Conservation (phyloP, 2,113 vertebrate genomes). For the Hipposideros armiger region DNA sequence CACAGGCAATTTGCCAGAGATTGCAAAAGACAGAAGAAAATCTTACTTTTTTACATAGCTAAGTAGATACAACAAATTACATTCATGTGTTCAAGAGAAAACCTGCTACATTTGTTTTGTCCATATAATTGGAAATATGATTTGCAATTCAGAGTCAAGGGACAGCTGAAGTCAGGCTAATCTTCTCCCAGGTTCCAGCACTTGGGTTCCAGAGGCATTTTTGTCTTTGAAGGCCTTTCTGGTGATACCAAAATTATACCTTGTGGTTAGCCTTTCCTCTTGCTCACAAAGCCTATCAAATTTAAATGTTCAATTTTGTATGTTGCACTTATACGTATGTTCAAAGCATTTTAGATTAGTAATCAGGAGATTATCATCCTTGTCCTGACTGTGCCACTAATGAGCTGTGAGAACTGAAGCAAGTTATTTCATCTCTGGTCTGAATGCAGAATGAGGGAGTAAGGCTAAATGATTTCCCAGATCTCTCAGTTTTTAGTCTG, state of each 20-base stretch:
- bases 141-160: neutral
- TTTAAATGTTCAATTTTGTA: neutral
- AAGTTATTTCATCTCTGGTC: neutral
- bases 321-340: neutral
- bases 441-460: slow-evolving; percentile 14
- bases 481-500: neutral
- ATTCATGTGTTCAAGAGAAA: neutral
- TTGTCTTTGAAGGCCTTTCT: neutral
- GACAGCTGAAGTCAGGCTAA: neutral
- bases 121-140: neutral
- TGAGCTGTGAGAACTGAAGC: neutral
- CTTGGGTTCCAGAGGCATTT: neutral
- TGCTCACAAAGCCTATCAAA: neutral
- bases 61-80: neutral
- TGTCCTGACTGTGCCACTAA: neutral
- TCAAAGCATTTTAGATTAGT: slow-evolving; percentile 35
- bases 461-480: neutral
- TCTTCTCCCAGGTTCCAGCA: neutral
- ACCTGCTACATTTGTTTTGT: neutral
- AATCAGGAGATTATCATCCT: neutral
- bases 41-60: neutral
- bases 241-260: neutral
- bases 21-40: neutral
- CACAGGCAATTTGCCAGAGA: neutral
- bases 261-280: neutral